Conservation (phyloP, 2,113 vertebrate species). For the Genyomyrus donnyi region DNA sequence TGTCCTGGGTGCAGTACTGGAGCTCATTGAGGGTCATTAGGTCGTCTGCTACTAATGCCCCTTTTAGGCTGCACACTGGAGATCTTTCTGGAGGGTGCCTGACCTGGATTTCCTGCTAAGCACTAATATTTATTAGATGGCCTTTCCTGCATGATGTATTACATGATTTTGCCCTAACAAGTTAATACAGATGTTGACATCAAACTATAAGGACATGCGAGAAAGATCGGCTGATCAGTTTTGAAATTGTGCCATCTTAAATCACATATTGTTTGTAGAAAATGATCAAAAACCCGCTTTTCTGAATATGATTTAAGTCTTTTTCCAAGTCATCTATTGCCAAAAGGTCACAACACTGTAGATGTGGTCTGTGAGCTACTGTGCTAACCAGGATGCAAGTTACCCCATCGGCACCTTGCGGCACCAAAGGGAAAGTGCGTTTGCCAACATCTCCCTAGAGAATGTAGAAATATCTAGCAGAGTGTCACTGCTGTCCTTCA, state of each 20-base stretch:
- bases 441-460: background rate
- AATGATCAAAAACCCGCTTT: background rate
- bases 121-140: background rate
- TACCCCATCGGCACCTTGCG: background rate
- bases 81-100: background rate
- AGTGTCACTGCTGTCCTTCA: background rate
- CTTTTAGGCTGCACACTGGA: conserved; percentile 52
- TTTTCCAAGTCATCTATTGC: background rate
- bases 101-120: background rate
- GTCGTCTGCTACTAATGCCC: conserved; percentile 56
- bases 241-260: background rate
- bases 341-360: background rate
- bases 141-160: background rate
- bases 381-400: background rate
- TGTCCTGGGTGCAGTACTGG: conserved; percentile 22
- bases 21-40: conserved; percentile 45
- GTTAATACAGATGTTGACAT: background rate
- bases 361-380: background rate
- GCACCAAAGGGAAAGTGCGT: background rate
- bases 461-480: background rate
- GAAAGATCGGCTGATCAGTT: background rate
- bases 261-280: background rate
- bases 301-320: background rate
- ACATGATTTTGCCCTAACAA: background rate
- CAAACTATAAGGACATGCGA: background rate